Evolutionary conservation across 1,140 invertebrate species (phyloP).

Genomic region (Drosophila varians): DNA sequence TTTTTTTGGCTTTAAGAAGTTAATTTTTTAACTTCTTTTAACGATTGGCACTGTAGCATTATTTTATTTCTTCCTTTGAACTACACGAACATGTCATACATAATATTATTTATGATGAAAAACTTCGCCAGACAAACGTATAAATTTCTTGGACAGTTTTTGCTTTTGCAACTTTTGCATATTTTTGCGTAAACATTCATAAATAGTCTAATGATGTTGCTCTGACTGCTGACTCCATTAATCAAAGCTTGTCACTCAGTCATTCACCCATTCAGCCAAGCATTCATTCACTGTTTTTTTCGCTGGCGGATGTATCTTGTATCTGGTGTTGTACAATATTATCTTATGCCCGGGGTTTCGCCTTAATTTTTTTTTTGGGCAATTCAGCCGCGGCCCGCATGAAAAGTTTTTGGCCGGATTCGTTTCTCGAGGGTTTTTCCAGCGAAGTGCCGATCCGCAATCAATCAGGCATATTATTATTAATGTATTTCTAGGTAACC

Average conservation of each 20-base stretch:
- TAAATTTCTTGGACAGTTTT: conserved; percentile 17
- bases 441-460: conserved; percentile 15
- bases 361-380: conserved; percentile 19
- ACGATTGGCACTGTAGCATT: too few species aligned
- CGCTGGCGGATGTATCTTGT: conserved; percentile 56
- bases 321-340: conserved; percentile 47
- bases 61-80: background rate
- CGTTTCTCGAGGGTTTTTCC: conserved; percentile 32
- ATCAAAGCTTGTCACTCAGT: conserved; percentile 69
- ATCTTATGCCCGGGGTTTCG: conserved; percentile 17
- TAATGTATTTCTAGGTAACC: too few species aligned
- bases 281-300: conserved; percentile 34
- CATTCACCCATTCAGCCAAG: conserved; percentile 39
- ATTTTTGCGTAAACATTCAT: conserved; percentile 38
- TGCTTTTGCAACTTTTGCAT: conserved; percentile 34
- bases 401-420: conserved; percentile 35
- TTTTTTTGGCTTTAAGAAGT: too few species aligned
- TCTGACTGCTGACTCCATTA: conserved; percentile 50
- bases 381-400: conserved; percentile 11
- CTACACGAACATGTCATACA: conserved; percentile 2
- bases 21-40: too few species aligned
- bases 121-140: conserved; percentile 19
- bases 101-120: conserved; percentile 35
- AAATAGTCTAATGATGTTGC: conserved; percentile 69
- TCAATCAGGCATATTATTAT: conserved; percentile 42